Conservation (phyloP, 53 echinoderm and acorn worm species). For the Paracentrotus lividus region DNA sequence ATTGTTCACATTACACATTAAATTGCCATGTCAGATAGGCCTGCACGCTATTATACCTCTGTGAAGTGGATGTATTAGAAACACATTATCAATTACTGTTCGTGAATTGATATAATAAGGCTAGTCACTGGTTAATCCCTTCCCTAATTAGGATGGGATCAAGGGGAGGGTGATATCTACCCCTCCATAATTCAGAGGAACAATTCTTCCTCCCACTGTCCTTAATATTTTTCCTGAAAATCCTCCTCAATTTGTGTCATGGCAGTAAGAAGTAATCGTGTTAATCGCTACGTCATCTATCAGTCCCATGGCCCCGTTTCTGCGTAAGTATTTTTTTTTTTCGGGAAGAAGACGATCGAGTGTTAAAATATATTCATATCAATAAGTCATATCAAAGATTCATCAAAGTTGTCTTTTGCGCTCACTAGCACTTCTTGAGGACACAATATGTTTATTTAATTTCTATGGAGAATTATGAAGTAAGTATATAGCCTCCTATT, state of each 20-base stretch:
- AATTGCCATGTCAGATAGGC: background rate
- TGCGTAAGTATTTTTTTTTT: background rate
- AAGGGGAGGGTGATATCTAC: background rate
- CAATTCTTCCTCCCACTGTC: conserved; percentile 21
- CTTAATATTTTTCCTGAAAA: conserved; percentile 9
- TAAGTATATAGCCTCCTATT: background rate
- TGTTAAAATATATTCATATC: background rate
- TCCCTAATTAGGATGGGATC: conserved; percentile 17
- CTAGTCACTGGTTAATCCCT: conserved; percentile 19
- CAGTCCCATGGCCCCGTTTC: background rate
- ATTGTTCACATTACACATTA: background rate
- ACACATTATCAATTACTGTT: conserved; percentile 32
- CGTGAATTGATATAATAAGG: background rate
- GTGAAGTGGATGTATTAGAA: background rate
- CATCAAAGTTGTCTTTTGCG: background rate
- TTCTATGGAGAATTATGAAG: background rate
- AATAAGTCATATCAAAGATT: background rate
- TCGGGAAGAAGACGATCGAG: background rate
- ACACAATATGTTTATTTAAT: background rate
- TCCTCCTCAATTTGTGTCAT: conserved; percentile 26
- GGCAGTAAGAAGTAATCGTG: background rate
- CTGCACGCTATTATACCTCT: background rate
- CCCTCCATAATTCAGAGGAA: conserved; percentile 21
- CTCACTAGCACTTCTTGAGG: too few relatives aligned
- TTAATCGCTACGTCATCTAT: background rate